These are phyloP conservation scores for Corythornis vintsioides DNA, from an alignment of 2,113 vertebrate species.

Conservation along the genomic window DNA sequence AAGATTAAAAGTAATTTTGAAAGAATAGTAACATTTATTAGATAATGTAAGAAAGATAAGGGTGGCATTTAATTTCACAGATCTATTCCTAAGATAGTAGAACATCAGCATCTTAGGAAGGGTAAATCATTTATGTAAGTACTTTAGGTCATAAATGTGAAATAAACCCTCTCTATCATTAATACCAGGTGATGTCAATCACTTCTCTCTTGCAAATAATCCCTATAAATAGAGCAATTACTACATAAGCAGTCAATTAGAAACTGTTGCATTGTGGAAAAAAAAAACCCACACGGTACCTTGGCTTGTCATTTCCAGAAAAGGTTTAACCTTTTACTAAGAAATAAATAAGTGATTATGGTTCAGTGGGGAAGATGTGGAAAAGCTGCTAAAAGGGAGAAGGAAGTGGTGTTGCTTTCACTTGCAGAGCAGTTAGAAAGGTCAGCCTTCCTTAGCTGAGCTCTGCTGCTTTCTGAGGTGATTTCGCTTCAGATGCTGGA, in stretches of 20 bases:
- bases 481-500: background rate
- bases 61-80: background rate
- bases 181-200: constrained; percentile 54
- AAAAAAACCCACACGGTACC: background rate
- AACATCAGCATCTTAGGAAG: background rate
- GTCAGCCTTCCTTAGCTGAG: background rate
- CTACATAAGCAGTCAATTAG: constrained; percentile 50
- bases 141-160: constrained; percentile 25
- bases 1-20: background rate
- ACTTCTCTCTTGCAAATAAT: constrained; percentile 43
- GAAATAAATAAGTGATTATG: background rate
- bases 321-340: constrained; percentile 2
- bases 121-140: background rate
- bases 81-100: background rate
- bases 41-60: background rate
- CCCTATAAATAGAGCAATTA: constrained; percentile 57
- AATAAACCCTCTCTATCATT: background rate
- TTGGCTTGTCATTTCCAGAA: background rate
- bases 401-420: background rate
- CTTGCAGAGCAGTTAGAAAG: background rate
- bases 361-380: background rate
- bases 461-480: background rate
- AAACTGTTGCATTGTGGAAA: background rate
- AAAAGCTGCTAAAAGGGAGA: background rate
- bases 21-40: background rate